A percentile compares a stretch with the other conserved stretches of the same genome.
These are phyloP conservation scores for Acipenser oxyrinchus DNA, from an alignment of 2,797 vertebrate species.

Conservation along the genomic window DNA sequence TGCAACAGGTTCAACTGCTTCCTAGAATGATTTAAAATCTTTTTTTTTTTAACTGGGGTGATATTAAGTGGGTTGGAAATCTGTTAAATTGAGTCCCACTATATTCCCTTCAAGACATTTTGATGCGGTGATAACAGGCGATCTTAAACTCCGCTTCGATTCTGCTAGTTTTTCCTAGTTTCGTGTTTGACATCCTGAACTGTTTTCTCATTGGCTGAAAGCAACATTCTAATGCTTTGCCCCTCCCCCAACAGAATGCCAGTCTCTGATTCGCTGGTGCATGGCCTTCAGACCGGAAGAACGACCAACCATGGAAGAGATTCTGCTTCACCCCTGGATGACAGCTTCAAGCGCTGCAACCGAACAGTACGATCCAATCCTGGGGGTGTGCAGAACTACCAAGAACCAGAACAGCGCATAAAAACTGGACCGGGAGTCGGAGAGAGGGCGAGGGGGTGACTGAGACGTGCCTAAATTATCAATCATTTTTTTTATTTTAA, in stretches of 20 bases:
- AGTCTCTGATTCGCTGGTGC: constrained; percentile 68
- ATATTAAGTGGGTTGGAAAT: too few species aligned
- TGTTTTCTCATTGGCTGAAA: too few species aligned
- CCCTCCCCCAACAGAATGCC: constrained; percentile 53
- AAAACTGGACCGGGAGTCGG: neutral
- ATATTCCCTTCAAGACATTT: too few species aligned
- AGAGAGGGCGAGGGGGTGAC: constrained; percentile 14
- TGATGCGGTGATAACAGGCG: too few species aligned
- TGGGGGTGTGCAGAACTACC: constrained; percentile 30
- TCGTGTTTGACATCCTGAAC: too few species aligned
- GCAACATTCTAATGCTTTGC: too few species aligned
- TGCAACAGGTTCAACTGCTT: too few species aligned
- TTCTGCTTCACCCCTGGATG: constrained; percentile 68
- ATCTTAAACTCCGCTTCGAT: too few species aligned
- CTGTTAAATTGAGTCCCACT: too few species aligned
- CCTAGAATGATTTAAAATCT: too few species aligned
- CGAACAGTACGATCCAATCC: constrained; percentile 29
- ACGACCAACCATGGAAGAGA: constrained; percentile 64
- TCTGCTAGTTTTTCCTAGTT: too few species aligned
- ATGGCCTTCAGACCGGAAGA: constrained; percentile 57
- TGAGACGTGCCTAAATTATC: constrained; percentile 8
- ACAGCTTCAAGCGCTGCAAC: constrained; percentile 28
- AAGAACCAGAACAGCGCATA: constrained; percentile 31
- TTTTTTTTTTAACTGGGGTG: too few species aligned
- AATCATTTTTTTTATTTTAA: neutral